Conservation (phyloP, 2,797 vertebrate species). For the Tenualosa ilisha region DNA sequence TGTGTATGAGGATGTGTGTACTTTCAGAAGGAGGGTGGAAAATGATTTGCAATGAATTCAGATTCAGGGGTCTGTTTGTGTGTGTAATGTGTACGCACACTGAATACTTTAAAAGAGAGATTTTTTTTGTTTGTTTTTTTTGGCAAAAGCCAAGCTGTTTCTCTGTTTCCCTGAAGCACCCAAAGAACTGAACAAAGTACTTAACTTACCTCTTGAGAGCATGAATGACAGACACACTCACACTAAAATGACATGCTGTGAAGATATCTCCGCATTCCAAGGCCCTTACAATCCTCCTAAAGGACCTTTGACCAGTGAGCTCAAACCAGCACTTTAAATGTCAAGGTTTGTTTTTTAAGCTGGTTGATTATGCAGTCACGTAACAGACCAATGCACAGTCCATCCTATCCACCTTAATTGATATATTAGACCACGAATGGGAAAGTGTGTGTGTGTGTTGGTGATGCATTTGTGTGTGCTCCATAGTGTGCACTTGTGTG, state of each 20-base stretch:
- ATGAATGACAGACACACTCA: not conserved
- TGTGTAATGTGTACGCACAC: not conserved
- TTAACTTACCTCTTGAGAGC: not conserved
- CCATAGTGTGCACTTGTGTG: no score
- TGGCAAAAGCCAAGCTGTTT: not conserved
- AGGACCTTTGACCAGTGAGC: not conserved
- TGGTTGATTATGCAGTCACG: constrained; percentile 70
- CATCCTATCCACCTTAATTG: constrained; percentile 58
- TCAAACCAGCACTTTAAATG: not conserved
- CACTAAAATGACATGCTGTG: not conserved
- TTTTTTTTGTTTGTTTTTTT: not conserved
- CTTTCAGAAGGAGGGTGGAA: not conserved
- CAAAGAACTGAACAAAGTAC: not conserved
- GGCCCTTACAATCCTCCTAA: not conserved
- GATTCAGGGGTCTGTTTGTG: not conserved
- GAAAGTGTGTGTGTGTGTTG: constrained; percentile 55
- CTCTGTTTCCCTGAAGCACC: not conserved
- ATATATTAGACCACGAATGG: constrained; percentile 29
- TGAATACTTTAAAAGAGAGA: not conserved
- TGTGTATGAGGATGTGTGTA: not conserved
- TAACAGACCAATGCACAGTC: constrained; percentile 67
- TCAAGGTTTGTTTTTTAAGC: constrained; percentile 52
- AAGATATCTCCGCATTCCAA: not conserved
- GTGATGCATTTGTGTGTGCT: no score
- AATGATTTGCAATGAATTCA: not conserved